A percentile compares a stretch with the other conserved stretches of the same genome.
Conservation (phyloP, 1,140 invertebrate genomes). For the Meloidogyne exigua region DNA sequence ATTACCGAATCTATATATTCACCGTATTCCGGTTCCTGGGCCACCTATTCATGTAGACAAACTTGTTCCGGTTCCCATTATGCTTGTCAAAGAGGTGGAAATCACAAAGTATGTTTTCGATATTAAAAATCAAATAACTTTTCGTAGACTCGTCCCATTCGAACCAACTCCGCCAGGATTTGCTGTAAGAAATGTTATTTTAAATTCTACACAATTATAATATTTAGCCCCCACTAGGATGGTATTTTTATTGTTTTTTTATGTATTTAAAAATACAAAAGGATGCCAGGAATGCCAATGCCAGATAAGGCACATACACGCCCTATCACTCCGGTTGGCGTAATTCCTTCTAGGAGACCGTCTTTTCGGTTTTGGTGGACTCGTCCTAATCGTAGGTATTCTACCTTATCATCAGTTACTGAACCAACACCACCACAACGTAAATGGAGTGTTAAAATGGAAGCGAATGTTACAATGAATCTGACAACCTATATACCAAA, state of each 20-base stretch:
- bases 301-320: slow-evolving; percentile 55
- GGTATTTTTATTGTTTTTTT: too few species aligned
- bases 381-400: slow-evolving; percentile 17
- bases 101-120: slow-evolving; percentile 50
- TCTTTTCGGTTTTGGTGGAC: slow-evolving; percentile 25
- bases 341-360: slow-evolving; percentile 12
- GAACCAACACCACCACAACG: slow-evolving; percentile 19
- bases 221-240: slow-evolving; percentile 54
- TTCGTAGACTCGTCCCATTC: slow-evolving; percentile 51
- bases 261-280: too few species aligned
- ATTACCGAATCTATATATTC: slow-evolving; percentile 61
- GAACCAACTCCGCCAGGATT: slow-evolving; percentile 63
- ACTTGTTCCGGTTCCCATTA: slow-evolving; percentile 61
- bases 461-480: slow-evolving; percentile 5
- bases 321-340: slow-evolving; percentile 37
- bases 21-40: slow-evolving; percentile 57
- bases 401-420: background rate
- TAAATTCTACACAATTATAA: background rate
- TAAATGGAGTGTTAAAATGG: slow-evolving; percentile 1
- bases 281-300: slow-evolving; percentile 58
- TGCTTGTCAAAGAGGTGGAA: slow-evolving; percentile 62
- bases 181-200: slow-evolving; percentile 21
- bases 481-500: background rate
- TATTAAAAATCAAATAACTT: background rate
- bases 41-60: slow-evolving; percentile 59